Base-by-base conservation (phyloP, 2,113 vertebrate genomes). In the Indri indri region DNA sequence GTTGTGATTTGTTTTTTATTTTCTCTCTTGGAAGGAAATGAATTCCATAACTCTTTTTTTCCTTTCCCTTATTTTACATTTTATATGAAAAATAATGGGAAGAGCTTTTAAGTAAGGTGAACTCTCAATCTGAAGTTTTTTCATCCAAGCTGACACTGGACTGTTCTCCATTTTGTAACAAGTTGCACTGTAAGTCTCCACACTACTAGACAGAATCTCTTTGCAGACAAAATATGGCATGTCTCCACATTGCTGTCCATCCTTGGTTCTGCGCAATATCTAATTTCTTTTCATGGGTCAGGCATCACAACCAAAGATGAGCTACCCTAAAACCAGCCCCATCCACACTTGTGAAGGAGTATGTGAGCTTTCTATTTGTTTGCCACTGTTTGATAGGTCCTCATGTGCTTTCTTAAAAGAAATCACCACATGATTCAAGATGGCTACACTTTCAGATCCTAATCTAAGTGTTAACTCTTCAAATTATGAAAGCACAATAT, bases 21-120 rank as follows among this genome's bases (percentile, higher is more conserved):
- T 94, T 95, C 61, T 89, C 50, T 95, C n/a, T 54, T 85, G 7
- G 50, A 90, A 92, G 52, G 34, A 96, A 95, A 94, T 82, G 3
- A 94, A 93, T 86, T 93, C 50, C 68, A n/a, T 74, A 74, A 52
- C 73, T 87, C 8, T 42, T 52, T 66, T 77, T 32, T 52, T 14
- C 7, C 84, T 52, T 94, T 88, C 81, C 54, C 37, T 32, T 82
- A 40, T 61, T 95, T 92, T 59, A 66, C 40, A 63, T 94, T 95
- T 94, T 71, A 92, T 83, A 63, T 79, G 16, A 74, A 86, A 95
- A 90, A 47, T 42, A 89, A 94, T 65, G 42, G 27, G 65, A 90
- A 80, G 45, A 91, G 18, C 13, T 81, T 84, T 94, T 59, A 76
- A 76, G 85, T 79, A 84, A 92, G 47, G 32, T 45, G 10, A 40